A percentile compares a stretch with the other conserved stretches of the same genome.
Evolutionary conservation across 2,888 invertebrate species (phyloP).

Genomic region (Imbricaverruca yamaguchii): DNA sequence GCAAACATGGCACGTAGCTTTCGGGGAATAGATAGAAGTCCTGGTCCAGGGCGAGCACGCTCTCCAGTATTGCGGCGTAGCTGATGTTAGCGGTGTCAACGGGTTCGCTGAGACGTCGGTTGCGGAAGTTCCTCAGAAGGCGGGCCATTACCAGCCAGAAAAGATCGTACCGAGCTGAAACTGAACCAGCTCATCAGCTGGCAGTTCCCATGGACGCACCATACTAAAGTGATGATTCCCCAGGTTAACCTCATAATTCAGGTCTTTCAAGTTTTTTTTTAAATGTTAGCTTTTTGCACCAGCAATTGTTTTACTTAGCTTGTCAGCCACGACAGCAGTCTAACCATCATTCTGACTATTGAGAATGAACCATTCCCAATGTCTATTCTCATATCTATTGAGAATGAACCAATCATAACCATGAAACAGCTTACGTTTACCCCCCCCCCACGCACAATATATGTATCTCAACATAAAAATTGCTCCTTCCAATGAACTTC

Average conservation of each 20-base stretch:
- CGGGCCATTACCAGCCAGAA: background rate
- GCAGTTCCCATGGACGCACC: too few species aligned
- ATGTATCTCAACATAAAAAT: too few species aligned
- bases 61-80: background rate
- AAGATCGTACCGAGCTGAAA: background rate
- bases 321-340: too few species aligned
- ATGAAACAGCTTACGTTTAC: too few species aligned
- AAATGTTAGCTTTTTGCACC: background rate
- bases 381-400: too few species aligned
- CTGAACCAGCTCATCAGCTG: background rate
- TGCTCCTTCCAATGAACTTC: too few species aligned
- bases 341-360: too few species aligned
- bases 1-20: background rate
- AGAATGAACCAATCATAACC: too few species aligned
- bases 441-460: too few species aligned
- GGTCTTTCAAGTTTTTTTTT: background rate
- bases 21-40: background rate
- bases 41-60: background rate
- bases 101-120: background rate
- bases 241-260: background rate
- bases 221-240: too few species aligned
- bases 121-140: background rate
- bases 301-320: background rate
- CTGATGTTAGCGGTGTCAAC: background rate
- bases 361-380: too few species aligned